Evolutionary conservation across 2,888 invertebrate genomes (phyloP), one percentile per base, ranked within the genome.

Genomic region (Eristalis tenax): DNA sequence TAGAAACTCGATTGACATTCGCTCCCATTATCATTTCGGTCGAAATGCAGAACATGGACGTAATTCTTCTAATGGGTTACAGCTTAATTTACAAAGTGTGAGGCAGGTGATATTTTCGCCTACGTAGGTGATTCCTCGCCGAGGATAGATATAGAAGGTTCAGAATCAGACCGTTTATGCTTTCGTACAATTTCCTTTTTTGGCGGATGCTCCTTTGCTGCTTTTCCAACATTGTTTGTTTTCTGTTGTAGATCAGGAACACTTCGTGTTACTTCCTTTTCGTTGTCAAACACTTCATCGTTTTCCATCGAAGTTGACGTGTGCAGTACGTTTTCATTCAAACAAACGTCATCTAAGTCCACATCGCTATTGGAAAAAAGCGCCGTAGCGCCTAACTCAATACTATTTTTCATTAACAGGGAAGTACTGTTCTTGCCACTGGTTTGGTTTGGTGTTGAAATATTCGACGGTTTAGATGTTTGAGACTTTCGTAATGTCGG

Each of bases 321-420:
- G 90, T 90, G 83, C 89, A 95, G 90, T 73, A 96, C 92, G 90
- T 96, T 96, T 90, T 97, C 97, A 91, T 97, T 97, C 13, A 98
- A 94, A 89, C 96, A 96, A 6, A 97, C 96, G 90, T 96, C 97
- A 90, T 97, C 96, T 69, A 97, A 93, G 91, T 96, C 97, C 2
- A 97, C 97, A 13, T 97, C 96, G 91, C 97, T 97, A 91, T 98
- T 98, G 1, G 97, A 97, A 92, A 97, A 97, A 84, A 98, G 95
- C 1, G 97, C 96, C 10, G 96, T 95, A 4, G 96, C 95, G 76
- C 96, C 95, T 90, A 97, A 93, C 90, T 95, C 94, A 23, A 93
- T 77, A 0, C 92, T 92, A 65, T 91, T 91, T 68, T 92, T 92
- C 6, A 91, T 91, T 79, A 92, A 88, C 65, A 92, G 91, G 8